phyloP scores from a whole-genome alignment of 2,888 invertebrate species.

The Pterobdella sp. region DNA sequence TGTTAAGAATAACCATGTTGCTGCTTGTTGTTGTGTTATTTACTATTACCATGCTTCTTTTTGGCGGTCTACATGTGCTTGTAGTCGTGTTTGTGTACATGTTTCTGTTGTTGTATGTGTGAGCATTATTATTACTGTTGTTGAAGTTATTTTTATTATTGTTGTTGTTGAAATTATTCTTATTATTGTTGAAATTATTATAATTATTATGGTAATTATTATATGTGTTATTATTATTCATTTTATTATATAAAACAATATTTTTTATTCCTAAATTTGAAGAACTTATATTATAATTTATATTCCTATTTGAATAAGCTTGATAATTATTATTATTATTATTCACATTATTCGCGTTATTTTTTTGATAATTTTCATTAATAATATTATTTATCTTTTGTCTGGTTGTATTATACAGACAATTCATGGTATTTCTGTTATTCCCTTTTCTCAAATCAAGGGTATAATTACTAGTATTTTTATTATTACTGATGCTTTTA shows the following conservation, averaged over 20 bases:
- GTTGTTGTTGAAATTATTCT: background rate
- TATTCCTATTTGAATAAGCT: background rate
- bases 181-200: background rate
- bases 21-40: slow-evolving; percentile 9
- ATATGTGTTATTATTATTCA: background rate
- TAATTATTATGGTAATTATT: background rate
- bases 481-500: background rate
- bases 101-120: too few relatives aligned
- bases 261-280: background rate
- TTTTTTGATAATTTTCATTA: background rate
- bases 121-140: too few relatives aligned
- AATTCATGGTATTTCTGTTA: background rate
- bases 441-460: background rate
- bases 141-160: background rate
- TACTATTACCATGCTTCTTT: background rate
- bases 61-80: background rate
- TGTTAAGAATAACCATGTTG: background rate
- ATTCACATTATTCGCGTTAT: background rate
- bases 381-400: background rate
- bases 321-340: background rate
- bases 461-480: background rate
- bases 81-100: too few relatives aligned
- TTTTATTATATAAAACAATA: background rate
- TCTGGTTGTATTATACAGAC: background rate
- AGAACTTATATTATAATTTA: background rate